Base-by-base conservation (phyloP, 2,888 invertebrate genomes). In the Thereva nobilitata region DNA sequence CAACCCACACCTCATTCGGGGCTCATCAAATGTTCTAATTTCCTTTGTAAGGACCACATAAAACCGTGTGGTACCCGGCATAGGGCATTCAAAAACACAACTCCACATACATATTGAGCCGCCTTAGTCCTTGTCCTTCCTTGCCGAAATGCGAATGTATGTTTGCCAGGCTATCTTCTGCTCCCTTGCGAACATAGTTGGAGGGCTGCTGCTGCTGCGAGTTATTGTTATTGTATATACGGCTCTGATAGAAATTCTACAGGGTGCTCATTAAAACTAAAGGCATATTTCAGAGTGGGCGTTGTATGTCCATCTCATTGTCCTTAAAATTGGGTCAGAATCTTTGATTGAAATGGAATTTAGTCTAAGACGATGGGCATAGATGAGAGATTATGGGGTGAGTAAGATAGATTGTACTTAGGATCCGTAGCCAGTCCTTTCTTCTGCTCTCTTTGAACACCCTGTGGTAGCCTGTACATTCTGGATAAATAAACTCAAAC, bases 1-100 rank as follows among this genome's bases (percentile, higher is more conserved):
- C 64, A 54, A 38, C 64, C 64, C 64, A 64, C 64, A 64, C 64
- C 54, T 54, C 44, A 54, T 64, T 64, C 64, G 54, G 47, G 64
- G 45, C 64, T 64, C 64, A 64, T 64, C 64, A 65, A 65, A 65
- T 65, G 55, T 65, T 65, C 55, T 65, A 65, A 65, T 65, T 65
- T 65, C 65, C 65, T 65, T 65, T 65, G 55, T 65, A 56, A 56
- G 49, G 65, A 65, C 65, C 65, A 52, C 55, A 65, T 65, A 47
- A 65, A 55, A 65, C 49, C 65, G 55, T 65, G 65, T 65, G 49
- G 65, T 65, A 55, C 45, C 55, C 54, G 37, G 12, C 8, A 54
- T 44, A 54, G 47, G 53, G 54, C 40, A 64, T 37, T 45, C 54
- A 50, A 61, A 61, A 61, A 41, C 61, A 61, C 61, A 61, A 61